Percentiles rank a stretch among this genome's conserved stretches.
phyloP scores from a whole-genome alignment of 2,888 invertebrate genomes.

The Fabriciana adippe region DNA sequence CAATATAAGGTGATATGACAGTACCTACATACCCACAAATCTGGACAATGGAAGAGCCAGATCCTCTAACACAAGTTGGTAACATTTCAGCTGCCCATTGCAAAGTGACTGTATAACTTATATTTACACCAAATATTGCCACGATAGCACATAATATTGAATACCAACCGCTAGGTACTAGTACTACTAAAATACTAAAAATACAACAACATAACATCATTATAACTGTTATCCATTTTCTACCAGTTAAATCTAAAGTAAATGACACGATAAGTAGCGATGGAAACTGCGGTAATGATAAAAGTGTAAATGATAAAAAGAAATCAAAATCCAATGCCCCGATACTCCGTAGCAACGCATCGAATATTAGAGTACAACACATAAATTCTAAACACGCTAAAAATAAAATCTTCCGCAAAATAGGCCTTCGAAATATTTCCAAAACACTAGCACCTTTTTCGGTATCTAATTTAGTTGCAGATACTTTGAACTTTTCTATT shows the following conservation, averaged over 20 bases:
- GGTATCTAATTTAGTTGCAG: conserved; percentile 37
- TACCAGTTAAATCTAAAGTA: conserved; percentile 58
- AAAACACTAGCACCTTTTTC: conserved; percentile 45
- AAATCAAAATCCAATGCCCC: conserved; percentile 61
- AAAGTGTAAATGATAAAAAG: conserved; percentile 63
- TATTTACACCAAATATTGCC: conserved; percentile 61
- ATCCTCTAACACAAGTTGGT: conserved; percentile 62
- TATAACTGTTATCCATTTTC: conserved; percentile 52
- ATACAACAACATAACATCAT: conserved; percentile 44
- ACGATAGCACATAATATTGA: conserved; percentile 60
- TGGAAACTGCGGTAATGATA: conserved; percentile 67
- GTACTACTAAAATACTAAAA: conserved; percentile 56
- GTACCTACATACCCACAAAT: conserved; percentile 55
- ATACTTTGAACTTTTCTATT: conserved; percentile 54
- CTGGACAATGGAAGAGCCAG: conserved; percentile 58
- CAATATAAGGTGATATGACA: conserved; percentile 63
- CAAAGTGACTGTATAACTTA: conserved; percentile 53
- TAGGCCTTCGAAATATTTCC: conserved; percentile 54
- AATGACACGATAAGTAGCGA: conserved; percentile 58
- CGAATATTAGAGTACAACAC: conserved; percentile 57
- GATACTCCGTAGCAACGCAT: conserved; percentile 60
- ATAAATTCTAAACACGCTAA: conserved; percentile 54
- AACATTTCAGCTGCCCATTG: conserved; percentile 67
- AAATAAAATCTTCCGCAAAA: conserved; percentile 54
- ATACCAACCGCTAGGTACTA: conserved; percentile 52